Base-by-base conservation (phyloP, 2,113 vertebrate species). In the Percopsis transmontana region DNA sequence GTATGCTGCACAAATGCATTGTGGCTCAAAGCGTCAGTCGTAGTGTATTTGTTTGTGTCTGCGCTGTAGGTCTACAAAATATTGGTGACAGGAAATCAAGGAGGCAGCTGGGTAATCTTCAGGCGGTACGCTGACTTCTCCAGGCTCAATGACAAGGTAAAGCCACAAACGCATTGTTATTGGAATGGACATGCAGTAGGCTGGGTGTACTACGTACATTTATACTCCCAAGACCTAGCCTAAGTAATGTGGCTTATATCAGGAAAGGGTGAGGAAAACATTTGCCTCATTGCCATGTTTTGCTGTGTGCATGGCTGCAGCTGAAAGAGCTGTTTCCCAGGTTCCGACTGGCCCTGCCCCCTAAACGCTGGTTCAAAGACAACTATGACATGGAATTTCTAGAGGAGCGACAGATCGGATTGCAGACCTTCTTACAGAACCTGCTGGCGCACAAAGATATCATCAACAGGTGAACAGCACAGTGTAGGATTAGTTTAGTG, bases 321-420 rank as follows among this genome's bases (percentile, higher is more conserved):
- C 89, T 98, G 5, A 96, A 95, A 79, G 94, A 96, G 57, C 93
- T 94, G 93, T 97, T 95, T 84, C 95, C 95, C 0, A 92, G 93
- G 57, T 94, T 94, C 83, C 87, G 91, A 19, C 83, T 95, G 62
- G 86, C 93, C 13, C 93, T 98, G 77, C 96, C 95, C 3, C 93
- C 95, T 7, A 97, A 98, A 81, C 92, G 91, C 62, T 94, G 95
- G 94, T 95, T 97, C 84, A 97, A 95, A 89, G 93, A 96, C 81
- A 97, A 96, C 78, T 77, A 74, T 0, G 56, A 77, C 0, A 27
- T 60, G 9, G 68, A 63, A 33, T 75, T 84, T 63, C 54, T 78
- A 1, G 56, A 72, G 41, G 15, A 64, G 62, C 62, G 79, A 66
- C 94, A 94, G 74, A 24, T 92, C 68, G 94, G 95, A 53, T 90